Evolutionary conservation across 2,888 invertebrate genomes (phyloP).

Genomic region (Morpho helenor): DNA sequence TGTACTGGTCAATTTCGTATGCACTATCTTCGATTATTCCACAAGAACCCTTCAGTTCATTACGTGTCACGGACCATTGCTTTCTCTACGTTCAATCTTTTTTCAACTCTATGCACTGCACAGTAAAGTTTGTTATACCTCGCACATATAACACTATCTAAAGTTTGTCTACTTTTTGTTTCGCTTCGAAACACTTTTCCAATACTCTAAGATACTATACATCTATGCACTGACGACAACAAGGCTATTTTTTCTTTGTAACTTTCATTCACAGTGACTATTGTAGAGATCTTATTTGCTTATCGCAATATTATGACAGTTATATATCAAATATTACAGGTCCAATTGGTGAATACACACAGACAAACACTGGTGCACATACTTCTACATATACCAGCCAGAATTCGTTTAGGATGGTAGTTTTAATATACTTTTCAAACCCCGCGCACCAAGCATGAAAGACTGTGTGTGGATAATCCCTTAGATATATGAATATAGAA

Average conservation of each 20-base stretch:
- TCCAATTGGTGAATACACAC: slow-evolving; percentile 43
- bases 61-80: slow-evolving; percentile 55
- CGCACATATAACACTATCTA: slow-evolving; percentile 60
- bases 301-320: slow-evolving; percentile 21
- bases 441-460: slow-evolving; percentile 46
- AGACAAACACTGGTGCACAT: slow-evolving; percentile 68
- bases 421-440: slow-evolving; percentile 29
- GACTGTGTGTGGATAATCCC: slow-evolving; percentile 11
- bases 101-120: slow-evolving; percentile 74
- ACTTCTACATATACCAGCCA: slow-evolving; percentile 79
- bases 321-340: slow-evolving; percentile 39
- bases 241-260: slow-evolving; percentile 43
- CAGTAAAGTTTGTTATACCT: slow-evolving; percentile 68
- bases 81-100: slow-evolving; percentile 48
- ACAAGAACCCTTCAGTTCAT: slow-evolving; percentile 40
- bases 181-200: slow-evolving; percentile 54
- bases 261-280: slow-evolving; percentile 36
- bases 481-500: neutral
- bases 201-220: slow-evolving; percentile 43
- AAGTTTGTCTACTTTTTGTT: slow-evolving; percentile 57
- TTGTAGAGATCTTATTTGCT: slow-evolving; percentile 32
- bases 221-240: slow-evolving; percentile 55
- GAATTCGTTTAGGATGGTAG: slow-evolving; percentile 45
- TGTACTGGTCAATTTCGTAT: slow-evolving; percentile 39
- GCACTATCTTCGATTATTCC: slow-evolving; percentile 40